phyloP scores from a whole-genome alignment of 2,797 vertebrate species.

The Hapalemur alaotrensis region DNA sequence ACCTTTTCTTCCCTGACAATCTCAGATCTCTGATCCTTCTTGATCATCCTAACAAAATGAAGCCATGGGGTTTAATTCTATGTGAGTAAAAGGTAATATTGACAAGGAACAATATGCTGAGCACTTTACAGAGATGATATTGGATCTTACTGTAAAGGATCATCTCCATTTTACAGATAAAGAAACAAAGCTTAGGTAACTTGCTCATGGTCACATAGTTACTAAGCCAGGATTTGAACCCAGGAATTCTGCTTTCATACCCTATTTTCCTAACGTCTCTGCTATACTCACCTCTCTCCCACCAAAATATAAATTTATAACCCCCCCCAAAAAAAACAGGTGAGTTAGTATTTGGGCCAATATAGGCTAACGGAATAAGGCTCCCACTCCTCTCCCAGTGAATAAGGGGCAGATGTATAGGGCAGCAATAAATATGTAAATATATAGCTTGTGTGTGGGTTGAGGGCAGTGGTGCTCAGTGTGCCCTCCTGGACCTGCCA shows the following conservation, averaged over 20 bases:
- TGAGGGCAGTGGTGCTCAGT: background rate
- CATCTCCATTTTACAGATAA: background rate
- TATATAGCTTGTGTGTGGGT: background rate
- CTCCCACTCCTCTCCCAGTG: fast-evolving
- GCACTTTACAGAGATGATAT: background rate
- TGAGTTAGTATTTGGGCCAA: background rate
- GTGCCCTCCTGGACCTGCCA: background rate
- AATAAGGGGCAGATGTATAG: background rate
- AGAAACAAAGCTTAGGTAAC: background rate
- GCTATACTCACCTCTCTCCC: background rate
- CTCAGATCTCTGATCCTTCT: background rate
- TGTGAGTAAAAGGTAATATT: background rate
- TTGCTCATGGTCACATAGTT: background rate
- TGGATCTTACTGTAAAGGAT: background rate
- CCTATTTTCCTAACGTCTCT: background rate
- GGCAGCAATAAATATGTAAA: background rate
- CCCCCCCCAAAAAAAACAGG: background rate
- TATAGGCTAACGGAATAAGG: background rate
- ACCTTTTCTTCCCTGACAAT: background rate
- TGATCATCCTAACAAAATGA: background rate
- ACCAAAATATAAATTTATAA: background rate
- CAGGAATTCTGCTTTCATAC: background rate
- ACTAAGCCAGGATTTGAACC: background rate
- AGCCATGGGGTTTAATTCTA: background rate
- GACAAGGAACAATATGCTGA: background rate